Base-by-base conservation (phyloP, 2,888 invertebrate genomes). In the Alitta virens region DNA sequence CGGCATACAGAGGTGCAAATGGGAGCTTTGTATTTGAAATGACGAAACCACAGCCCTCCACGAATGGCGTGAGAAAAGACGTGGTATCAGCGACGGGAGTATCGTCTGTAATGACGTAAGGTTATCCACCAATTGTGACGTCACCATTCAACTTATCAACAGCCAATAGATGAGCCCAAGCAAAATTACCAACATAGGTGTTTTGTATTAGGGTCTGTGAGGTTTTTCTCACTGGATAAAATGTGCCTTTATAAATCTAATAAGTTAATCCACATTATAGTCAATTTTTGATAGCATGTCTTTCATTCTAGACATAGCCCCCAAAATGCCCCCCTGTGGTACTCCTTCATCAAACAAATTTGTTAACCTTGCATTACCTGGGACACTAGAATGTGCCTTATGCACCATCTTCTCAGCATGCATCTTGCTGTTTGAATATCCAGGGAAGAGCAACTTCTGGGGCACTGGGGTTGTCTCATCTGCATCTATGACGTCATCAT, bases 151-250 rank as follows among this genome's bases (percentile, higher is more conserved):
- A 21, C 7, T 18, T 42, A 5, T 52, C 40, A 27, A 62, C 27
- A 3, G 62, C 64, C 40, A 56, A 61, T 9, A 66, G 53, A 27
- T 66, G 66, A 21, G 62, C 61, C 66, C 66, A 66, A 16, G 66
- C 66, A 14, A 56, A 54, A 42, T 66, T 66, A 7, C 66, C 66
- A 42, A 52, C 66, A 42, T 66, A 66, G 5, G 64, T 60, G 21
- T 51, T 49, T 12, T 33, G 33, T 7, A 33, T 33, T 7, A 33
- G 33, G 12, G 33, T 12, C 5, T 33, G 7, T 12, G 33, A 33
- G 12, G 33, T 33, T 33, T 33, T 33, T 5, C 7, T 7, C 33
- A 33, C 33, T 7, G 33, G 46, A 42, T 42, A 58, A 9, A 40
- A 24, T 40, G 12, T 12, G 12, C 33, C 33, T 7, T 33, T 12